phyloP scores from a whole-genome alignment of 2,888 invertebrate genomes.

The Subacronicta megacephala region DNA sequence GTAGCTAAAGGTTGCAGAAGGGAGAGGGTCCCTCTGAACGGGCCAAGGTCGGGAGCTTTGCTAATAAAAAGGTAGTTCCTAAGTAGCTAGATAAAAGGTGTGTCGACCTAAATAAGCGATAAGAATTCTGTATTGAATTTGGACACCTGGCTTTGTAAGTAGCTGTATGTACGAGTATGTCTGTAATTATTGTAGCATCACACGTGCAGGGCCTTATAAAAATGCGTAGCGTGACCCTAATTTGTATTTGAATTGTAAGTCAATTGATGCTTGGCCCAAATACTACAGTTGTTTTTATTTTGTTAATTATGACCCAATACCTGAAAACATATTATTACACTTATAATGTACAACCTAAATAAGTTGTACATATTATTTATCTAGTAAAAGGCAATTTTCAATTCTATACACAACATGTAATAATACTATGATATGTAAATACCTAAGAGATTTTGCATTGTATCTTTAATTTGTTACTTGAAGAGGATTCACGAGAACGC shows the following conservation, averaged over 20 bases:
- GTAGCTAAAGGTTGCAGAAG: constrained; percentile 55
- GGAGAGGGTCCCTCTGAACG: constrained; percentile 69
- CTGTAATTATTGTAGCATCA: constrained; percentile 3
- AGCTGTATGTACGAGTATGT: constrained; percentile 6
- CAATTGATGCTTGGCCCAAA: neutral
- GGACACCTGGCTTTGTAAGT: constrained; percentile 51
- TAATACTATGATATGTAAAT: too few species aligned
- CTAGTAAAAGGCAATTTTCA: too few species aligned
- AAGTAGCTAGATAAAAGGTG: constrained; percentile 58
- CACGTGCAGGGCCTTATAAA: constrained; percentile 5
- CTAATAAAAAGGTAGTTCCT: constrained; percentile 62
- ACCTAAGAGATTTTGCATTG: too few species aligned
- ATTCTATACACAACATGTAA: too few species aligned
- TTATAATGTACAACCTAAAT: too few species aligned
- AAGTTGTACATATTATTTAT: too few species aligned
- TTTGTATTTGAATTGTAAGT: neutral
- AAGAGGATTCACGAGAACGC: too few species aligned
- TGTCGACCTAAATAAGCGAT: constrained; percentile 50
- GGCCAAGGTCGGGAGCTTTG: constrained; percentile 70
- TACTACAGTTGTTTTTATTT: neutral
- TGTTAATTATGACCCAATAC: neutral
- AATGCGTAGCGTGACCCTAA: neutral
- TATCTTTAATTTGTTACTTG: too few species aligned
- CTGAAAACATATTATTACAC: too few species aligned
- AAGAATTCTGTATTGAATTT: constrained; percentile 53